Conservation (phyloP, 2,113 vertebrate species). For the Cathartes aura region DNA sequence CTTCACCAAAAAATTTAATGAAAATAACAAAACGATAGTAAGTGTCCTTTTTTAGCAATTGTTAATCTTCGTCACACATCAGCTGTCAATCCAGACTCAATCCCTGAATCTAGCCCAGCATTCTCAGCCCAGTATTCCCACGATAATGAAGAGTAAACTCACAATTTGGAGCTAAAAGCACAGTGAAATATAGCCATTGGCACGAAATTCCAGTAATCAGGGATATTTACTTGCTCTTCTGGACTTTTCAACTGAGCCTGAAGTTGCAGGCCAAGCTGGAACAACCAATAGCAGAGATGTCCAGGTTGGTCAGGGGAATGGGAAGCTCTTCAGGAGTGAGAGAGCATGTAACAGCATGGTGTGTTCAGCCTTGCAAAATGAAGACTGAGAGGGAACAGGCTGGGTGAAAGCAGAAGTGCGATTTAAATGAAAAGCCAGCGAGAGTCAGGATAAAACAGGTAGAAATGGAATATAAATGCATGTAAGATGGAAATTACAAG, state of each 20-base stretch:
- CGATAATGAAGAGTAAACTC: background rate
- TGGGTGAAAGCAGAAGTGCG: background rate
- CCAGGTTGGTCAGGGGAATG: background rate
- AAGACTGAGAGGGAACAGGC: background rate
- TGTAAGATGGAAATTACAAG: background rate
- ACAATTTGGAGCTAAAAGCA: background rate
- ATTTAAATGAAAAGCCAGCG: background rate
- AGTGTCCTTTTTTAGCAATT: background rate
- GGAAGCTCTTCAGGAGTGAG: background rate
- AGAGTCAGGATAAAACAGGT: background rate
- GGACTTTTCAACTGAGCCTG: background rate
- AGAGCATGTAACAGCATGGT: accelerated
- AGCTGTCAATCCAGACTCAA: background rate
- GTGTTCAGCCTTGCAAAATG: background rate
- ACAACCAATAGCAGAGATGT: accelerated
- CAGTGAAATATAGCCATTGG: background rate
- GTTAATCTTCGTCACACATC: background rate
- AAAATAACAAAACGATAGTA: background rate
- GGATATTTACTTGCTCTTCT: background rate
- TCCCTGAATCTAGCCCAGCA: background rate
- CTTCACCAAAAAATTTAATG: background rate
- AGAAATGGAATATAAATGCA: background rate
- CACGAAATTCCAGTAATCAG: background rate
- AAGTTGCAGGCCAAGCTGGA: background rate
- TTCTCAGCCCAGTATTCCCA: background rate